Base-by-base conservation (phyloP, 2,888 invertebrate species). In the Trichopoda pennipes region DNA sequence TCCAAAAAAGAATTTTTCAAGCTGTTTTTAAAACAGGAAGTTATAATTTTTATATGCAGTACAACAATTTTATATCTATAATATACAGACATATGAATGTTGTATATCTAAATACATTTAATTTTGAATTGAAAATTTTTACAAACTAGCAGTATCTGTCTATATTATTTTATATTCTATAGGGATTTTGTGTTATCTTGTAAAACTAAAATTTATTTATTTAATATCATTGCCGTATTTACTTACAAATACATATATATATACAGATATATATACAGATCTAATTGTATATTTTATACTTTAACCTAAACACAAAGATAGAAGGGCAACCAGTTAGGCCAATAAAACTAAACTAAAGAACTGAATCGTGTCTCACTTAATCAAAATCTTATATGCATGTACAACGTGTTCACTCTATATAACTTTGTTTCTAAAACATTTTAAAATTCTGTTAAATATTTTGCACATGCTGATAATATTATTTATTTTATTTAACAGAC, bases 311-410 rank as follows among this genome's bases (percentile, higher is more conserved):
- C 32, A 28, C 12, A 47, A 16, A 28, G 4, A 23, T 21, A 17
- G 21, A 55, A 21, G 21, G 47, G 14, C 49, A 58, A 17, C 19
- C 10, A 47, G 35, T 28, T 16, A 38, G 61, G 55, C 47, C 63
- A 49, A 38, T 23, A 55, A 47, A 77, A 70, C 17, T 51, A 64
- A 8, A 70, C 16, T 72, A 66, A 51, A 68, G 47, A 38, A 63
- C 61, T 49, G 55, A 73, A 79, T 32, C 68, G 68, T 79, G 75
- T 72, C 68, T 76, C 55, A 66, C 53, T 63, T 68, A 61, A 60
- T 76, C 21, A 61, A 72, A 79, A 76, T 76, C 70, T 60, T 75
- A 72, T 82, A 76, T 79, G 68, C 79, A 76, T 79, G 75, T 79
- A 56, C 61, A 68, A 70, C 49, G 55, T 72, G 72, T 76, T 60